Evolutionary conservation across 2,888 invertebrate genomes (phyloP), one percentile per base, ranked within the genome.

Genomic region (Drosophila kuntzei): DNA sequence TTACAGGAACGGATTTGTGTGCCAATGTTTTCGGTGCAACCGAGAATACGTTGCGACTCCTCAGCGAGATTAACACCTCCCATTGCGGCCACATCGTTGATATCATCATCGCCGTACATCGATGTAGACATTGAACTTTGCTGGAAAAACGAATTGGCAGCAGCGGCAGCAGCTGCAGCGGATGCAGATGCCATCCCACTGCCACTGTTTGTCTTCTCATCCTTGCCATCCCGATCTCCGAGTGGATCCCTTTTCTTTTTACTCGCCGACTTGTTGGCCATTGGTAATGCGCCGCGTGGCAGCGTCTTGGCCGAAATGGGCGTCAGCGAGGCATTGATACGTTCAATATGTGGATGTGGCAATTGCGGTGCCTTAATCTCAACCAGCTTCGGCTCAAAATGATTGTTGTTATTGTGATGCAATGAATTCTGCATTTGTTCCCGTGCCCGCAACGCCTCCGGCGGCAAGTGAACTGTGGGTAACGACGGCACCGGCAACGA

Each of bases 71-170:
- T 99, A 59, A 99, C 99, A 53, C 99, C 99, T 73, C 99, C 99
- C 99, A 99, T 99, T 9, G 99, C 98, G 29, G 99, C 98, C 12
- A 99, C 99, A 93, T 99, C 99, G 90, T 99, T 99, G 89, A 99
- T 98, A 92, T 99, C 98, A 91, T 98, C 98, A 90, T 98, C 98
- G 43, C 97, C 97, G 71, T 94, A 94, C 80, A 92, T 91, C 14
- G 92, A 91, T 32, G 92, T 95, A 93, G 92, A 92, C 89, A 92
- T 92, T 53, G 92, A 91, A 71, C 91, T 93, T 93, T 94, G 91
- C 93, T 94, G 91, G 93, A 94, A 90, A 94, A 92, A 91, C 44
- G 91, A 90, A 90, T 93, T 76, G 90, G 91, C 80, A 79, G 91
- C 89, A 2, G 91, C 90, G 32, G 91, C 89, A 2, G 91, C 79